Evolutionary conservation across 2,113 vertebrate genomes (phyloP).

Genomic region (Oncorhynchus masou): DNA sequence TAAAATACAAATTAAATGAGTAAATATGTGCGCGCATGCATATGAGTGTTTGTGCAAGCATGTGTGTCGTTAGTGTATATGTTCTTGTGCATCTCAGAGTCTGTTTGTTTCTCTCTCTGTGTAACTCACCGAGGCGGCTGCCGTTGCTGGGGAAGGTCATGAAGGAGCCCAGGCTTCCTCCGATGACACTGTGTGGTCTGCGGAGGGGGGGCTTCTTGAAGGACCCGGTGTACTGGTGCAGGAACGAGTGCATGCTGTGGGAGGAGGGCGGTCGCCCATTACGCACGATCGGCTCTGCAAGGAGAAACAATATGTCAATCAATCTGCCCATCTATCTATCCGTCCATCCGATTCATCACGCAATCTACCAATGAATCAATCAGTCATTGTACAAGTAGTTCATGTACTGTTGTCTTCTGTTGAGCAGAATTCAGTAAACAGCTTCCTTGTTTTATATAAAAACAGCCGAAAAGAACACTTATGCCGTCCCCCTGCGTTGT

Average conservation of each 20-base stretch:
- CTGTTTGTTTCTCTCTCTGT: not conserved
- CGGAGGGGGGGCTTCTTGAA: constrained; percentile 89
- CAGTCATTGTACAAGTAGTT: no score
- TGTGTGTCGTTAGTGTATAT: not conserved
- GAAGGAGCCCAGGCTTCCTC: constrained; percentile 87
- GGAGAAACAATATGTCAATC: constrained; percentile 11
- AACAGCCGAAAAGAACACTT: no score
- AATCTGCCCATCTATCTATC: not conserved
- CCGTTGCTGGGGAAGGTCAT: constrained; percentile 91
- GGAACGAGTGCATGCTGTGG: constrained; percentile 91
- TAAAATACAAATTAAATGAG: no score
- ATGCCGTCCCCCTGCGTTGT: no score
- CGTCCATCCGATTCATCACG: not conserved
- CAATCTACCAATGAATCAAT: no score
- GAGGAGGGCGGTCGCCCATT: constrained; percentile 88
- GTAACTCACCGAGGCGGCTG: constrained; percentile 84
- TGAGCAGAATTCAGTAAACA: no score
- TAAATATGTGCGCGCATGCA: not conserved
- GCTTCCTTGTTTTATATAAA: no score
- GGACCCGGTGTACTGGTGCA: constrained; percentile 89
- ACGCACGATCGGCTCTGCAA: constrained; percentile 84
- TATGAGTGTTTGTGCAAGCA: constrained; percentile 12
- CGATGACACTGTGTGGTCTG: constrained; percentile 89
- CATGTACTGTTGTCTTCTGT: no score
- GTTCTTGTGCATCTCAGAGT: not conserved